Evolutionary conservation across 2,113 vertebrate species (phyloP), one percentile per base, ranked within the genome.

Genomic region (Mugil cephalus): DNA sequence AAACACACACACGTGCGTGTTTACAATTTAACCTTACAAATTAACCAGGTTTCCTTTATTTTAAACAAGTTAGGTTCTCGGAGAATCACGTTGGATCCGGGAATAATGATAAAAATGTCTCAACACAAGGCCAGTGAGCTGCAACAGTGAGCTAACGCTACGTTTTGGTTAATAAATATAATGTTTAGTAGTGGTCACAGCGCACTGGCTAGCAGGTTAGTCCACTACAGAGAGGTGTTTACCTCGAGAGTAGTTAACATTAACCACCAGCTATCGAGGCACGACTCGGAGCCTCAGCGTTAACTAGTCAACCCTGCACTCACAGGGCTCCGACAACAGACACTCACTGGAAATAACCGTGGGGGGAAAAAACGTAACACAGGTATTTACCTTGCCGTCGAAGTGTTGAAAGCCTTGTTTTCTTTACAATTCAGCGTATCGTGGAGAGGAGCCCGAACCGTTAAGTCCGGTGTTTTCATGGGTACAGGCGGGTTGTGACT

Each of bases 51-150:
- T 30, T 30, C 24, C 5, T 30, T 30, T 30, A 30, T 30, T 30
- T 30, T 30, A 30, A 30, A 5, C 3, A 30, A 30, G 24, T 30
- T 11, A 12, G 55, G 35, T 42, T 19, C 45, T 15, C 47, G 39
- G n/a, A 14, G 21, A 19, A 56, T 74, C 62, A 47, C 11, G 24
- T 12, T 56, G 53, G 12, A 46, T 24, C n/a, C n/a, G 6, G 43
- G 62, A 77, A 78, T 69, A 52, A 54, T 13, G n/a, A 51, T 69
- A 60, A 59, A 69, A 72, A 70, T 66, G 69, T 84, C 74, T 53
- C 14, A 39, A 18, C 55, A 40, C 63, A 55, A 80, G 77, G 85
- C 84, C 76, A 78, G n/a, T 11, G 46, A 69, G 56, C 34, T 42
- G 13, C 24, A 21, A 10, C 47, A 21, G 48, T 70, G 38, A 21